phyloP scores from a whole-genome alignment of 2,113 vertebrate genomes.

The Polypterus bichir region DNA sequence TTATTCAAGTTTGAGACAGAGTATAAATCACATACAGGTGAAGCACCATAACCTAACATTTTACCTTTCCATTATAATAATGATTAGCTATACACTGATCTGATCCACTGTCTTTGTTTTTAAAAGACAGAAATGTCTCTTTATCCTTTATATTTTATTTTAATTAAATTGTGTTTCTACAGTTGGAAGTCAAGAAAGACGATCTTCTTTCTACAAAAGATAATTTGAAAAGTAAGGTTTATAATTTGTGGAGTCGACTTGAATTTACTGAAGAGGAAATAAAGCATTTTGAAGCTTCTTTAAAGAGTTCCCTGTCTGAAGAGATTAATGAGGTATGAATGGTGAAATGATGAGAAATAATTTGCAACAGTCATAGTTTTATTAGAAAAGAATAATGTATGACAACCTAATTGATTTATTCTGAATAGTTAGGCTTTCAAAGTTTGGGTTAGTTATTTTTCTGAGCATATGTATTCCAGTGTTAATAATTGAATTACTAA shows the following conservation, averaged over 20 bases:
- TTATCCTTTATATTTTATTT: neutral
- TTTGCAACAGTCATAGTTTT: neutral
- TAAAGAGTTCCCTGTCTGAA: constrained; percentile 20
- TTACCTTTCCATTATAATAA: neutral
- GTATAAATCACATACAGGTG: neutral
- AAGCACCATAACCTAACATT: neutral
- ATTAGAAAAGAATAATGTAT: too few species aligned
- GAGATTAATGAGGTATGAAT: constrained; percentile 25
- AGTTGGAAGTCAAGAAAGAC: constrained; percentile 26
- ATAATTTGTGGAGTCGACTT: constrained; percentile 27
- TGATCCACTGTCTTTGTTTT: too few species aligned
- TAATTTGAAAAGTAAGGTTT: constrained; percentile 23
- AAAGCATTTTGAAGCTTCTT: constrained; percentile 11
- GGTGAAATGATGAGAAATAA: neutral
- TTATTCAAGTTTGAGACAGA: too few species aligned
- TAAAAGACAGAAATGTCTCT: neutral
- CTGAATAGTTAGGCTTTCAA: too few species aligned
- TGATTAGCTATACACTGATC: neutral
- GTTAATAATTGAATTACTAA: too few species aligned
- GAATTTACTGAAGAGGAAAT: constrained; percentile 23
- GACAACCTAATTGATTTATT: too few species aligned
- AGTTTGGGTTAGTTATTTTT: too few species aligned
- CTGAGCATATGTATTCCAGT: too few species aligned
- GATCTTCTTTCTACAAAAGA: constrained; percentile 23
- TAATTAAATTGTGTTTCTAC: neutral